Conservation (phyloP, 2,888 invertebrate species). For the Leucophenga maculata region DNA sequence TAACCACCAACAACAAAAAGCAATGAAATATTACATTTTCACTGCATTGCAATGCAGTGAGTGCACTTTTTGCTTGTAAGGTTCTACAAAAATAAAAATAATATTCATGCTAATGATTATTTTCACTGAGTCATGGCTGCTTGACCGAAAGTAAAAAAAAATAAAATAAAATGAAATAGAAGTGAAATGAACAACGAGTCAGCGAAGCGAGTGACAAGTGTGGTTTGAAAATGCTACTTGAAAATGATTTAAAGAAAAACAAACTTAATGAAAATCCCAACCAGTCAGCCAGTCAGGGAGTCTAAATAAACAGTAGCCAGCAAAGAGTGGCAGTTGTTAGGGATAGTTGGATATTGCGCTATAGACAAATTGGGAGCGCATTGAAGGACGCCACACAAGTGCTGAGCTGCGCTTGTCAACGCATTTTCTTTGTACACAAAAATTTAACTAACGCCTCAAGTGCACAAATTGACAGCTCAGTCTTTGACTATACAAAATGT, state of each 20-base stretch:
- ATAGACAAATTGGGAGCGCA: not conserved
- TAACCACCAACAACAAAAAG: slow-evolving; percentile 17
- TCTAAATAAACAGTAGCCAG: slow-evolving; percentile 56
- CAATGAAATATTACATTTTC: slow-evolving; percentile 4
- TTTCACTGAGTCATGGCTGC: not conserved
- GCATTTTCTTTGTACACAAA: slow-evolving; percentile 13
- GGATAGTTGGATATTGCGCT: not conserved
- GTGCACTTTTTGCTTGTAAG: not conserved
- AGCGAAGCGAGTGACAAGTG: slow-evolving; percentile 9
- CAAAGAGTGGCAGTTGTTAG: not conserved
- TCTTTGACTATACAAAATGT: slow-evolving; percentile 49
- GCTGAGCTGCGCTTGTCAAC: slow-evolving; percentile 23
- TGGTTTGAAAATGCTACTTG: slow-evolving; percentile 13
- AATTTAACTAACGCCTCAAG: slow-evolving; percentile 16
- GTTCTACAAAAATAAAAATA: not conserved
- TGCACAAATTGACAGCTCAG: slow-evolving; percentile 27
- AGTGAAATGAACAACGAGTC: not conserved
- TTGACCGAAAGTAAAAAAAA: slow-evolving; percentile 8
- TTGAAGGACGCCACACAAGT: slow-evolving; percentile 14
- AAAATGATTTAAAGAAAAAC: not conserved
- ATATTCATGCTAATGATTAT: slow-evolving; percentile 8
- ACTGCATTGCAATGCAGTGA: not conserved
- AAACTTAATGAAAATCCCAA: not conserved
- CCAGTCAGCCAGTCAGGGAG: slow-evolving; percentile 50
- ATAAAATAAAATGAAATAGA: not conserved